Evolutionary conservation across 2,797 vertebrate species (phyloP), one percentile per base, ranked within the genome.

Genomic region (Tangara arthus): DNA sequence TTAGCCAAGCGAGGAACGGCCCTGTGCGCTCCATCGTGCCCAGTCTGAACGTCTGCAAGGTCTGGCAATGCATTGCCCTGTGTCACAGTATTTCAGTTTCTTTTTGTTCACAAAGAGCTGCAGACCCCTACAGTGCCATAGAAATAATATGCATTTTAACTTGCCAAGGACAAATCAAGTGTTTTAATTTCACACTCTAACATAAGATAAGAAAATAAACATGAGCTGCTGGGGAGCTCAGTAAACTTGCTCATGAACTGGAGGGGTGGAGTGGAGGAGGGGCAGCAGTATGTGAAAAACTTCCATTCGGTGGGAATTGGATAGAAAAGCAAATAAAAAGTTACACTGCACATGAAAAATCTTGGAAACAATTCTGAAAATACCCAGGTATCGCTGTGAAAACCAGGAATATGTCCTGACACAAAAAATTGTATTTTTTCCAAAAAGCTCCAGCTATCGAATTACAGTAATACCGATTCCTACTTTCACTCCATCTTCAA

Each of bases 131-230:
- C 35, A 60, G 46, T 39, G 72, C 84, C 83, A 4, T 72, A 76
- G 70, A 88, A 93, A 91, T 86, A 91, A 86, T 52, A 78, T 11
- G 22, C 7, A 91, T 91, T 86, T 93, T 57, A 72, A 91, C 76
- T 86, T 90, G 89, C 94, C 94, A 96, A 90, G 87, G 89, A 95
- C 84, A 94, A 96, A 97, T 93, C 92, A 78, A 94, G 79, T 86
- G 94, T 91, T 96, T 92, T 86, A 95, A 93, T 91, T 94, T 92
- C 1, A 0, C 76, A 69, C 89, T 95, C 84, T 91, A 81, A 82
- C 82, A 87, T 81, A 44, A 91, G 92, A 89, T 93, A 94, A 89
- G 89, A 94, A 95, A 93, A 92, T 89, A 91, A 95, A 92, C 93
- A 88, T 19, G 89, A 93, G 89, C 69, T 94, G 84, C 79, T 90